Conservation (phyloP, 1,140 invertebrate species). For the Pararge aegeria region DNA sequence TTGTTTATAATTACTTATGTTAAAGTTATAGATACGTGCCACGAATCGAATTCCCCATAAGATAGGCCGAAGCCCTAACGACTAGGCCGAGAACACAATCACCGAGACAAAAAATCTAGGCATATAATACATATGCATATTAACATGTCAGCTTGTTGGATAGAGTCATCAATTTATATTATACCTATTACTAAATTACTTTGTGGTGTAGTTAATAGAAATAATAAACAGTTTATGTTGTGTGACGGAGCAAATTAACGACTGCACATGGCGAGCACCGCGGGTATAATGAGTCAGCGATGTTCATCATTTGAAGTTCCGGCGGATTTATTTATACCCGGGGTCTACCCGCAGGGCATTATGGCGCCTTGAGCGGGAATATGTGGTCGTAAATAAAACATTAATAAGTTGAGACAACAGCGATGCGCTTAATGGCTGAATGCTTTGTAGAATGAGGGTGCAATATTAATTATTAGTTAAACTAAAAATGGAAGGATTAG, state of each 20-base stretch:
- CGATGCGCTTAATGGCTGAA: conserved; percentile 63
- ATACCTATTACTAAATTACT: neutral
- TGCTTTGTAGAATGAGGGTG: conserved; percentile 26
- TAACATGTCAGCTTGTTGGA: too few species aligned
- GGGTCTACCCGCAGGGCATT: conserved; percentile 45
- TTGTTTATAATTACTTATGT: too few species aligned
- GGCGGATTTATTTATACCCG: conserved; percentile 49
- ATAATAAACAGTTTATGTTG: conserved; percentile 55
- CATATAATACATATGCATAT: too few species aligned
- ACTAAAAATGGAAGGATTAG: neutral
- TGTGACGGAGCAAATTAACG: conserved; percentile 57
- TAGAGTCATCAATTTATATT: neutral
- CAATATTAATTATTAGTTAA: conserved; percentile 9
- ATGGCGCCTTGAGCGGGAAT: conserved; percentile 68
- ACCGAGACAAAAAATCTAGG: too few species aligned
- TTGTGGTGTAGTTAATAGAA: conserved; percentile 38
- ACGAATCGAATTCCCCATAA: too few species aligned
- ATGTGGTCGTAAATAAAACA: conserved; percentile 74
- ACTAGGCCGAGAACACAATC: too few species aligned
- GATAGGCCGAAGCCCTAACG: too few species aligned
- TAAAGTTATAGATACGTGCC: too few species aligned
- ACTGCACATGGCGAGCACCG: conserved; percentile 54
- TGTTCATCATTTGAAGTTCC: conserved; percentile 47
- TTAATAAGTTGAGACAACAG: conserved; percentile 75
- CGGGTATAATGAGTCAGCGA: conserved; percentile 40